phyloP scores from a whole-genome alignment of 2,113 vertebrate genomes.

The Phyllostomus hastatus region DNA sequence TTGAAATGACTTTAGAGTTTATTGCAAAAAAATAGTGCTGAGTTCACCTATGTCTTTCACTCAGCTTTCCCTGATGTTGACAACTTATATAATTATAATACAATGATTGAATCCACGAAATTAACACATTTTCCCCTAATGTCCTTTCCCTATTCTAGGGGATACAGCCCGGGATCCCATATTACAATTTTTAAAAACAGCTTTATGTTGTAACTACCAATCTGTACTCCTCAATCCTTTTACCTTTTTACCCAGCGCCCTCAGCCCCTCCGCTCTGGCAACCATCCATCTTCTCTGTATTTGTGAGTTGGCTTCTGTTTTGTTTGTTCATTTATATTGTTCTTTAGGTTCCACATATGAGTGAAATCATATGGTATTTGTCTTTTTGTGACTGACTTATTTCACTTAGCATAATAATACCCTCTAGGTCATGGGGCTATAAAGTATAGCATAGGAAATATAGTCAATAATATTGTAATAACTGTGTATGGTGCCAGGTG shows the following conservation, averaged over 20 bases:
- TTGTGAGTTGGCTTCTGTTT: background rate
- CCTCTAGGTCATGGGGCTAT: background rate
- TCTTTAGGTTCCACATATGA: background rate
- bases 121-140: background rate
- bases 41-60: background rate
- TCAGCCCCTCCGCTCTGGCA: background rate
- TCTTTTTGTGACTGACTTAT: background rate
- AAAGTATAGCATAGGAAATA: background rate
- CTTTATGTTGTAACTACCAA: background rate
- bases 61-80: background rate
- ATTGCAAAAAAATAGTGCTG: background rate
- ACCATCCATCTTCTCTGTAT: background rate
- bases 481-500: background rate
- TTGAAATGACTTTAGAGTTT: conserved; percentile 39
- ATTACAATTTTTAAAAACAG: background rate
- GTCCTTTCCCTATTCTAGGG: background rate
- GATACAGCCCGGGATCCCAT: background rate
- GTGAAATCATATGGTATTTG: background rate
- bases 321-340: background rate
- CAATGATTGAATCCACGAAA: background rate
- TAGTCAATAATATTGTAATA: background rate
- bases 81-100: background rate
- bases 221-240: background rate
- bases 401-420: background rate
- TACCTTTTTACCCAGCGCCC: background rate